Evolutionary conservation across 1,140 invertebrate species (phyloP).

Genomic region (Steinernema feltiae): DNA sequence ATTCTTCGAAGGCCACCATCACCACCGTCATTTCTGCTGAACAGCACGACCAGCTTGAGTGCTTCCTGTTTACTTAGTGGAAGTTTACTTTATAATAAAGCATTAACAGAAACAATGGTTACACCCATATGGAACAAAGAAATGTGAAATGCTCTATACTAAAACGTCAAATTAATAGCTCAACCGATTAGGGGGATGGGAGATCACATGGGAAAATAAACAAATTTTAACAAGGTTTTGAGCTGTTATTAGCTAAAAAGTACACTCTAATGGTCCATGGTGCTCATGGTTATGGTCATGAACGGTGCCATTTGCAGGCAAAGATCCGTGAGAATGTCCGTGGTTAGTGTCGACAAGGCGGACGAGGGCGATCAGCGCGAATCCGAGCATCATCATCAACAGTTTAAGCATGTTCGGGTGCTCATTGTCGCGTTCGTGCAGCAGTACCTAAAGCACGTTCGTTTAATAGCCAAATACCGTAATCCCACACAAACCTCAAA

Average conservation of each 20-base stretch:
- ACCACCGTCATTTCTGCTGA: slow-evolving; percentile 6
- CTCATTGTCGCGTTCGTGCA: slow-evolving; percentile 56
- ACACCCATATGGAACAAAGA: no score
- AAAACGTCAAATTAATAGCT: no score
- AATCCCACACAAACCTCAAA: slow-evolving; percentile 48
- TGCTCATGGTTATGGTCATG: slow-evolving; percentile 15
- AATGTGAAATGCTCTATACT: no score
- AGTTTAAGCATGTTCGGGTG: slow-evolving; percentile 52
- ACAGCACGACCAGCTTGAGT: no score
- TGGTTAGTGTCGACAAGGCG: slow-evolving; percentile 31
- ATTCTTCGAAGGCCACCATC: not conserved
- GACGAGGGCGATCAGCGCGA: slow-evolving; percentile 39
- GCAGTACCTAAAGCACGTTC: slow-evolving; percentile 46
- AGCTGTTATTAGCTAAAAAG: no score
- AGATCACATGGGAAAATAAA: not conserved
- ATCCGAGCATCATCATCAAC: slow-evolving; percentile 46
- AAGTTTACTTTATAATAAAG: not conserved
- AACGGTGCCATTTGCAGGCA: not conserved
- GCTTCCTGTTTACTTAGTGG: no score
- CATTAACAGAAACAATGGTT: no score
- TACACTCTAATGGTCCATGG: not conserved
- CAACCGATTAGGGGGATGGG: no score
- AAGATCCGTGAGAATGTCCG: slow-evolving; percentile 31
- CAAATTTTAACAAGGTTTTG: not conserved
- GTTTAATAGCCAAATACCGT: no score